These are phyloP conservation scores for Thymallus thymallus DNA, from an alignment of 2,113 vertebrate genomes.

Conservation along the genomic window DNA sequence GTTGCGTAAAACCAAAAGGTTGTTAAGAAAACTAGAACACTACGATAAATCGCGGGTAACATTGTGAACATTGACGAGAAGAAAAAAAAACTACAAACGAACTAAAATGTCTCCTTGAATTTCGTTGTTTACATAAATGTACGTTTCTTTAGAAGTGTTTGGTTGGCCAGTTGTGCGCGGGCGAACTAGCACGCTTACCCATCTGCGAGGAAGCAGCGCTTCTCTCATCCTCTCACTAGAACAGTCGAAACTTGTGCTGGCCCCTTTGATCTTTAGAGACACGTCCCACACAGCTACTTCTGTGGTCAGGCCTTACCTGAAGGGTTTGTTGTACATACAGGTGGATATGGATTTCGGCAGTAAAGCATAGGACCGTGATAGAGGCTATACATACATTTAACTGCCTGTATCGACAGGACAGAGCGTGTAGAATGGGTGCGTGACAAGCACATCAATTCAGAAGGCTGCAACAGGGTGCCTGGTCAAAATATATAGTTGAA, in stretches of 20 bases:
- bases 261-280: slow-evolving; percentile 44
- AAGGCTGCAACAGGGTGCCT: too few species aligned
- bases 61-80: slow-evolving; percentile 14
- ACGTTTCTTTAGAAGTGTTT: slow-evolving; percentile 14
- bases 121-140: background rate
- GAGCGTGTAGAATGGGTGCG: too few species aligned
- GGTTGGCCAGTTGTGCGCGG: slow-evolving; percentile 18
- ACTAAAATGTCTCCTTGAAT: background rate
- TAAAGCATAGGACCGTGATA: too few species aligned
- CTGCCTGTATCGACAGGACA: too few species aligned
- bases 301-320: background rate
- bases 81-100: background rate
- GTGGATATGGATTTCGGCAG: too few species aligned
- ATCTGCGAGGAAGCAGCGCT: background rate
- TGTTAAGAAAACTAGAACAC: slow-evolving; percentile 32
- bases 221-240: slow-evolving; percentile 35
- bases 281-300: slow-evolving; percentile 11
- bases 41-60: slow-evolving; percentile 18
- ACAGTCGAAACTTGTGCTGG: slow-evolving; percentile 44
- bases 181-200: background rate
- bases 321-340: too few species aligned
- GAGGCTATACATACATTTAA: too few species aligned
- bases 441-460: too few species aligned
- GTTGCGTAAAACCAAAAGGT: slow-evolving; percentile 20
- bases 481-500: too few species aligned